These are phyloP conservation scores for Daphoenositta chrysoptera DNA, from an alignment of 2,113 vertebrate genomes.

Conservation along the genomic window DNA sequence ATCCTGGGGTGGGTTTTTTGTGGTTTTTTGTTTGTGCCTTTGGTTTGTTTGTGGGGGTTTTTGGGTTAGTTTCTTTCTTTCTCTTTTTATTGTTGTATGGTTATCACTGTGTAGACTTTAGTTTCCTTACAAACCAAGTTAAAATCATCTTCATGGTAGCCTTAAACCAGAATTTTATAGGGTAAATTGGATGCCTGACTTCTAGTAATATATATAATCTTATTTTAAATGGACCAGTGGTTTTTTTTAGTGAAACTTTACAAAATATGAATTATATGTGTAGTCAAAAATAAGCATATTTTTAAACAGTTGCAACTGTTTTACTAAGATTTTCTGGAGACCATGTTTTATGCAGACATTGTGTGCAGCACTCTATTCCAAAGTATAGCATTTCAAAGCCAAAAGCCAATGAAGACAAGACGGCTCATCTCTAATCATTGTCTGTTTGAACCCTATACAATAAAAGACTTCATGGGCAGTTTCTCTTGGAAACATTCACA, in stretches of 20 bases:
- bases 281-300: not conserved
- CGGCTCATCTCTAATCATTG: not conserved
- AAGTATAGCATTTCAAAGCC: not conserved
- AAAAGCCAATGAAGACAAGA: not conserved
- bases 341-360: not conserved
- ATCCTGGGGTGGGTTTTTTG: not conserved
- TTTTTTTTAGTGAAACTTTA: not conserved
- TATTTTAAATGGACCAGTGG: not conserved
- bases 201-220: not conserved
- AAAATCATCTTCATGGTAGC: conserved; percentile 43
- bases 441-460: not conserved
- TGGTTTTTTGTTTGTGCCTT: not conserved
- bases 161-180: conserved; percentile 54
- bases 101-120: not conserved
- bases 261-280: not conserved
- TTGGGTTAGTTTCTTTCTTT: not conserved
- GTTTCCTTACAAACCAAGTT: conserved; percentile 28
- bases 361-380: not conserved
- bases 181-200: conserved; percentile 20
- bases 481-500: not conserved
- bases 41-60: not conserved
- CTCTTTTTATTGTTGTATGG: not conserved
- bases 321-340: not conserved
- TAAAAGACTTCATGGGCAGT: not conserved
- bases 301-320: not conserved